Evolutionary conservation across 1,140 invertebrate species (phyloP).

Genomic region (Atta cephalotes): DNA sequence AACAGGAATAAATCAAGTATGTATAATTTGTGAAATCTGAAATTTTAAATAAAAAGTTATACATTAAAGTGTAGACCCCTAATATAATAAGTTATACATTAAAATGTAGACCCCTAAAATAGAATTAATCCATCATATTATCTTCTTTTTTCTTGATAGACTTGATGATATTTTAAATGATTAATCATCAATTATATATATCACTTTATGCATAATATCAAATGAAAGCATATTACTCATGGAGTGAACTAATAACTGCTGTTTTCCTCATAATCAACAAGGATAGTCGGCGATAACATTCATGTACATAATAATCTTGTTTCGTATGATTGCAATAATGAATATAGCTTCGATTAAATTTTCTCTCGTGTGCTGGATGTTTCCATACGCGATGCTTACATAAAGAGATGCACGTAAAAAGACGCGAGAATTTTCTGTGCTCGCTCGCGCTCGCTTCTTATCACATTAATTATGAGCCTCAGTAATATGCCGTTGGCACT

Average conservation of each 20-base stretch:
- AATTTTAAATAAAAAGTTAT: not conserved
- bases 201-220: not conserved
- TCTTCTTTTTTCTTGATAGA: not conserved
- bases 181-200: not conserved
- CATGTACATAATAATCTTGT: not conserved
- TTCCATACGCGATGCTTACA: slow-evolving; percentile 29
- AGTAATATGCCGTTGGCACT: not conserved
- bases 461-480: slow-evolving; percentile 47
- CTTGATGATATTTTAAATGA: not conserved
- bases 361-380: not conserved
- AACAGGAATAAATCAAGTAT: not conserved
- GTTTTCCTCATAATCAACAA: slow-evolving; percentile 10
- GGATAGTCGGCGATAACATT: slow-evolving; percentile 5
- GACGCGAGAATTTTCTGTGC: slow-evolving; percentile 40
- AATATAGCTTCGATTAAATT: slow-evolving; percentile 5
- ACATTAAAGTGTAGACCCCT: not conserved
- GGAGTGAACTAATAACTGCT: slow-evolving; percentile 9
- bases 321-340: not conserved
- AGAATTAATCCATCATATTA: not conserved
- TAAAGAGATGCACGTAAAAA: slow-evolving; percentile 53
- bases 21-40: not conserved
- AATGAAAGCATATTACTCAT: slow-evolving; percentile 21
- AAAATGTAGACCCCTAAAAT: not conserved
- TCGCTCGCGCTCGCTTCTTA: slow-evolving; percentile 32
- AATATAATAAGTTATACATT: not conserved